Percentiles rank a stretch among this genome's conserved stretches.
phyloP scores from a whole-genome alignment of 30 jellyfish, hydroid and myxozoan genomes.

The Hydractinia symbiolongicarpus region DNA sequence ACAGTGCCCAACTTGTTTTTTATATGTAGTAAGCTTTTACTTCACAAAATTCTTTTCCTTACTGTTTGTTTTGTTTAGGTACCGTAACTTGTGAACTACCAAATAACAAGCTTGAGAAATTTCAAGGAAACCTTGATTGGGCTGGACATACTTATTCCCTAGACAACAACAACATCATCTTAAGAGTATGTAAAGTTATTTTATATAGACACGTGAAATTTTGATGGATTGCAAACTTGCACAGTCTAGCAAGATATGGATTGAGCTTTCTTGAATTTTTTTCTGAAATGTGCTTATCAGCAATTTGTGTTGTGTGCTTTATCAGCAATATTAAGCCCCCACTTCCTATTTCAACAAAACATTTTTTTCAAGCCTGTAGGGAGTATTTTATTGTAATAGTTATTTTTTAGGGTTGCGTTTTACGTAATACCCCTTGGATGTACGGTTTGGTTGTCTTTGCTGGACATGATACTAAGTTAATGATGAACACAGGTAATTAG shows the following conservation, averaged over 20 bases:
- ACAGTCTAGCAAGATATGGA: no score
- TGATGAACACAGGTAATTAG: slow-evolving; percentile 94
- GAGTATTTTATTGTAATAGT: neutral
- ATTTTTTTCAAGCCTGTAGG: neutral
- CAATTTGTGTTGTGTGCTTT: no score
- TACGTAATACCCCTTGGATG: slow-evolving; percentile 91
- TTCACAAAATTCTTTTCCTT: neutral
- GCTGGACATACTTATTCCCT: slow-evolving; percentile 52
- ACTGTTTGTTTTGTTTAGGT: slow-evolving; percentile 23
- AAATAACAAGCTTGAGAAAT: slow-evolving; percentile 80
- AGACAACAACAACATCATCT: slow-evolving; percentile 74
- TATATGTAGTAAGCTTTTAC: neutral
- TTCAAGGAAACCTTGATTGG: slow-evolving; percentile 72
- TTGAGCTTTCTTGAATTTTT: no score
- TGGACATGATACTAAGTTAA: slow-evolving; percentile 92
- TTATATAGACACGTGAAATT: neutral
- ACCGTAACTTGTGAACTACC: slow-evolving; percentile 87
- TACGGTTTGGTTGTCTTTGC: slow-evolving; percentile 89
- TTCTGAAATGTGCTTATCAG: no score
- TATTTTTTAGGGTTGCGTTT: slow-evolving; percentile 78
- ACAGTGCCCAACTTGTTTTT: neutral
- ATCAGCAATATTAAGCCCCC: no score
- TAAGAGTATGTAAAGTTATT: slow-evolving; percentile 53
- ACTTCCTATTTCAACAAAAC: neutral
- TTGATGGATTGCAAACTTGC: no score